These are phyloP conservation scores for Galeopterus variegatus DNA, from an alignment of 2,113 vertebrate genomes.

Conservation along the genomic window DNA sequence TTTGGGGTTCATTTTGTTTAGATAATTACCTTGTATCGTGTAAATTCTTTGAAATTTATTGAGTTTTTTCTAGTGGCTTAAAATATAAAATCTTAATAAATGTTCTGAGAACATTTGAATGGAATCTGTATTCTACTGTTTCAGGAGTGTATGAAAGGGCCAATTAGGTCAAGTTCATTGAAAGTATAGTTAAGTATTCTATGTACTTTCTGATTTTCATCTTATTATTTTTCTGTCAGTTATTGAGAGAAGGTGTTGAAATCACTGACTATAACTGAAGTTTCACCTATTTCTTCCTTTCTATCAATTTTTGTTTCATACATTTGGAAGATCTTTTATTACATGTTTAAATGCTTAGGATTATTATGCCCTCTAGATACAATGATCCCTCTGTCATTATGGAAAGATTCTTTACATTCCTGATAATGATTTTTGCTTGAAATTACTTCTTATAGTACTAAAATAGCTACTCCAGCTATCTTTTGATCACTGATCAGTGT, in stretches of 20 bases:
- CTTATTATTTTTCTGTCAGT: neutral
- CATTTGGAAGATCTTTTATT: neutral
- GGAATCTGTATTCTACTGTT: neutral
- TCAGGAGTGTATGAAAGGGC: neutral
- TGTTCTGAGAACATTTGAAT: neutral
- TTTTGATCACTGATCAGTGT: neutral
- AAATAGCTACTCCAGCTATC: neutral
- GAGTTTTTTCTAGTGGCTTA: neutral
- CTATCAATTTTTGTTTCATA: neutral
- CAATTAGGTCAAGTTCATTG: neutral
- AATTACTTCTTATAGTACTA: neutral
- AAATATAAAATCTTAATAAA: neutral
- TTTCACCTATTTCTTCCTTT: neutral
- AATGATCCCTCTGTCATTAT: neutral
- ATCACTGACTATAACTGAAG: neutral
- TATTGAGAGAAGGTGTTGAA: neutral
- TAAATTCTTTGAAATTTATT: constrained; percentile 15
- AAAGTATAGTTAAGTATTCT: neutral
- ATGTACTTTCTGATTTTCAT: neutral
- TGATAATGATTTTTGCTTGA: neutral
- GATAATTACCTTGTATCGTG: neutral
- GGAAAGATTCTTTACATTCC: neutral
- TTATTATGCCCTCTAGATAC: neutral
- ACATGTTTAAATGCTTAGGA: neutral
- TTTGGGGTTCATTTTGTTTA: neutral